Evolutionary conservation across 1,140 invertebrate species (phyloP).

Genomic region (Drosophila burlai): DNA sequence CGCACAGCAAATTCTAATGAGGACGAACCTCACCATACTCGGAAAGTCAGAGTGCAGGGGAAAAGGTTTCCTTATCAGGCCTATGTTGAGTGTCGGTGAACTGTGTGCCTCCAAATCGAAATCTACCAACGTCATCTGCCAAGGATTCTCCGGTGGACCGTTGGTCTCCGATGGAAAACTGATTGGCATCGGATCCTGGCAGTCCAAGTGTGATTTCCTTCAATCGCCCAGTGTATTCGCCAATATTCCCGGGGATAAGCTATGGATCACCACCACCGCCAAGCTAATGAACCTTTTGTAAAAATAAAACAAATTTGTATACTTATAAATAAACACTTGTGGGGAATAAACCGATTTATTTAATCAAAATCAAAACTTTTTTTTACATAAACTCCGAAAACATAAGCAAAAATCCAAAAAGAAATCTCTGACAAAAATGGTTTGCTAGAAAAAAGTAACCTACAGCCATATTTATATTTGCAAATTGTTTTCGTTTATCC

Average conservation of each 20-base stretch:
- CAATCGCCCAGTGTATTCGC: conserved; percentile 21
- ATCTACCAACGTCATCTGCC: background rate
- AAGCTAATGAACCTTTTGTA: background rate
- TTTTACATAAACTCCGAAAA: background rate
- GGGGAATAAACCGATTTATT: background rate
- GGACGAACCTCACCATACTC: background rate
- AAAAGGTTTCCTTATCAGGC: background rate
- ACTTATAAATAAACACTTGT: background rate
- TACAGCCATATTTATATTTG: conserved; percentile 21
- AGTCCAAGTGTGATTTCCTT: conserved; percentile 8
- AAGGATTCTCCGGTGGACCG: conserved; percentile 18
- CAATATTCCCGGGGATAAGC: conserved; percentile 3
- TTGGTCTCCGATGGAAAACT: conserved; percentile 26
- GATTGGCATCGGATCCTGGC: conserved; percentile 34
- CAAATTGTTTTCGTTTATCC: conserved; percentile 31
- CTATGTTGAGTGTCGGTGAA: background rate
- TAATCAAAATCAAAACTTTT: background rate
- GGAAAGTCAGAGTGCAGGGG: background rate
- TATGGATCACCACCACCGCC: conserved; percentile 28
- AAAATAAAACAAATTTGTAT: background rate
- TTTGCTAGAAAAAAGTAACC: background rate
- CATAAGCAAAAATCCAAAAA: background rate
- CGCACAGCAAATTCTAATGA: background rate
- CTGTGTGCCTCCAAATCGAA: conserved; percentile 9
- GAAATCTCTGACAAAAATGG: background rate